Evolutionary conservation across 2,113 vertebrate species (phyloP), one percentile per base, ranked within the genome.

Genomic region (Chrysochloris asiatica): DNA sequence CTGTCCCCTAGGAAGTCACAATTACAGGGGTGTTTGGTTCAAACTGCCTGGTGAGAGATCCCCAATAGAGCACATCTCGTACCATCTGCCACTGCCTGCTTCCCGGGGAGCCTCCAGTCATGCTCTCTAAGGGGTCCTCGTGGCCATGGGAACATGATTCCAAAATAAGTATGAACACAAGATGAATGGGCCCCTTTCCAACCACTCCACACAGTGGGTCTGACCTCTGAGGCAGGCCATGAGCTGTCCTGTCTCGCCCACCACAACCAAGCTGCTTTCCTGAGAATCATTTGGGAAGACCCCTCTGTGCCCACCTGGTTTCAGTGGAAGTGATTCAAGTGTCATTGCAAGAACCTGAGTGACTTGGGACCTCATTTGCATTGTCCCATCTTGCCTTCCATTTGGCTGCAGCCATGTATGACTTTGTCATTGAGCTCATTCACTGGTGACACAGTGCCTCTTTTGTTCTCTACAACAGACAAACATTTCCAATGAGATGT

Each of bases 1-100:
- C n/a, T n/a, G 4, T 41, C 33, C 50, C 24, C 72, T 3, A 8
- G 33, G 50, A 67, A 82, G 65, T 28, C 30, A 63, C 0, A 12
- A 36, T 19, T 72, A 76, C 92, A 93, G 86, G 0, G 71, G 86
- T 54, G 65, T 33, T 61, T 14, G 26, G 83, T n/a, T 38, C 2
- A 0, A 3, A 14, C 11, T 6, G 41, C 41, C 0, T 41, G 7
- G 85, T 4, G 30, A 78, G 92, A 95, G 86, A 92, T 71, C 92
- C 71, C 92, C 76, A 75, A 79, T 1, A 67, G 90, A 92, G 67
- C 81, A 52, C 80, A 71, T 89, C 89, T 95, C 95, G 93, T 91
- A 82, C 86, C 96, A 92, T 95, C 90, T 96, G 95, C 79, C 85
- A 36, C 85, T 0, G 2, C 82, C 93, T 75, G 94, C 77, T 71